Evolutionary conservation across 1,140 invertebrate species (phyloP).

Genomic region (Macrocentrus cingulum): DNA sequence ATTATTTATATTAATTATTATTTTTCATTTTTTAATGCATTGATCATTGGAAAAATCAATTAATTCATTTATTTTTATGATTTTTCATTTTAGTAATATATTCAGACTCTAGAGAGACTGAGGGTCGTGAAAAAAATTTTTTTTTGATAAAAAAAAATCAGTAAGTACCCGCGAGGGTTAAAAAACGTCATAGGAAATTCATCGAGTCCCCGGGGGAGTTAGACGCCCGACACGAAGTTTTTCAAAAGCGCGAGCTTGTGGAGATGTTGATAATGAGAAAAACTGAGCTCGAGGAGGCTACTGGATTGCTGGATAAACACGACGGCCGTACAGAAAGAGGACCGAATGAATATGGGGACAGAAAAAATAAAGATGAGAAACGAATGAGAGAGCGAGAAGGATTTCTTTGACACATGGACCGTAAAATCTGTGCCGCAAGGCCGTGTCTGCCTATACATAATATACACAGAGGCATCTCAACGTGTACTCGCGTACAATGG

Average conservation of each 20-base stretch:
- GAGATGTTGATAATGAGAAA: conserved; percentile 29
- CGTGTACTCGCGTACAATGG: conserved; percentile 21
- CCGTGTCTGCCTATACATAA: too few relatives aligned
- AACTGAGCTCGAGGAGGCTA: conserved; percentile 23
- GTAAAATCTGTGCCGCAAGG: conserved; percentile 34
- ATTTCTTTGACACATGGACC: conserved; percentile 37
- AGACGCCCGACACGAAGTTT: conserved; percentile 11
- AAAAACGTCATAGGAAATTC: conserved; percentile 22
- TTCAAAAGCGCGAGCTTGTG: conserved; percentile 7
- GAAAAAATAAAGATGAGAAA: conserved; percentile 18
- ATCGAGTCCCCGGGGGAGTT: conserved; percentile 12
- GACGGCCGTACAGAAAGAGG: conserved; percentile 1
- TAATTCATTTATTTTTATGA: too few relatives aligned
- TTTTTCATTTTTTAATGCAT: too few relatives aligned
- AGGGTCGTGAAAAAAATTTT: conserved; percentile 1
- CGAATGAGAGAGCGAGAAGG: background rate
- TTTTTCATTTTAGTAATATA: too few relatives aligned
- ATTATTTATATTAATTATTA: too few relatives aligned
- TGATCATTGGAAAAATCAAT: too few relatives aligned
- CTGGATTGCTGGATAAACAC: conserved; percentile 27
- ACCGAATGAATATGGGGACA: background rate
- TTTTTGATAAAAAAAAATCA: background rate
- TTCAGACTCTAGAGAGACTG: too few relatives aligned
- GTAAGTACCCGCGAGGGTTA: background rate
- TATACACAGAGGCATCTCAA: conserved; percentile 6